A percentile compares a stretch with the other conserved stretches of the same genome.
phyloP scores from a whole-genome alignment of 1,140 invertebrate genomes.

The Nylanderia fulva region DNA sequence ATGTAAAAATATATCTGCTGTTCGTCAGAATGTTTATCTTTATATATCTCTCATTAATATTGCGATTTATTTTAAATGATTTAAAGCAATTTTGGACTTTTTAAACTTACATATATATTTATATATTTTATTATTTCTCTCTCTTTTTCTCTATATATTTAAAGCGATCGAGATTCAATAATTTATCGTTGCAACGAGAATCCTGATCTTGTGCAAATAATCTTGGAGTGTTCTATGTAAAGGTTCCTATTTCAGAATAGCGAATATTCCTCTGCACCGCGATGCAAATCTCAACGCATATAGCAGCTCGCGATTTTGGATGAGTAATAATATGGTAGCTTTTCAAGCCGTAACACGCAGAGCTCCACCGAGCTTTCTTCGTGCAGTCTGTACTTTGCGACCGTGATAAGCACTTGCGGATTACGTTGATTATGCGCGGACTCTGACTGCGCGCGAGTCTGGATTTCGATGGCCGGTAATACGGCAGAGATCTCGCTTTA shows the following conservation, averaged over 20 bases:
- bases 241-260: neutral
- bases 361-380: conserved; percentile 28
- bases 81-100: neutral
- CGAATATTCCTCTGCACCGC: conserved; percentile 1
- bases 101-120: neutral
- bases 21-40: neutral
- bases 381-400: conserved; percentile 42
- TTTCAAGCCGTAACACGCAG: neutral
- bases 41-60: neutral
- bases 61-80: neutral
- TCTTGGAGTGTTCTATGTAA: neutral
- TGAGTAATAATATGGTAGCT: conserved; percentile 22
- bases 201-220: conserved; percentile 41
- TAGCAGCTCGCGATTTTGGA: conserved; percentile 34
- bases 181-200: conserved; percentile 6
- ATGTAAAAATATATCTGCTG: neutral
- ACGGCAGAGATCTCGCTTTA: conserved; percentile 1
- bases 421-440: conserved; percentile 49
- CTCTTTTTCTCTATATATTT: neutral
- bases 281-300: conserved; percentile 15
- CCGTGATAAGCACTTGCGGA: conserved; percentile 13
- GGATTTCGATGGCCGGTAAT: conserved; percentile 31
- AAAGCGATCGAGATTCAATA: conserved; percentile 1
- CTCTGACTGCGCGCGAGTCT: conserved; percentile 6
- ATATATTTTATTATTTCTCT: too few species aligned